Conservation (phyloP, 2,888 invertebrate genomes). For the Trissolcus japonicus region DNA sequence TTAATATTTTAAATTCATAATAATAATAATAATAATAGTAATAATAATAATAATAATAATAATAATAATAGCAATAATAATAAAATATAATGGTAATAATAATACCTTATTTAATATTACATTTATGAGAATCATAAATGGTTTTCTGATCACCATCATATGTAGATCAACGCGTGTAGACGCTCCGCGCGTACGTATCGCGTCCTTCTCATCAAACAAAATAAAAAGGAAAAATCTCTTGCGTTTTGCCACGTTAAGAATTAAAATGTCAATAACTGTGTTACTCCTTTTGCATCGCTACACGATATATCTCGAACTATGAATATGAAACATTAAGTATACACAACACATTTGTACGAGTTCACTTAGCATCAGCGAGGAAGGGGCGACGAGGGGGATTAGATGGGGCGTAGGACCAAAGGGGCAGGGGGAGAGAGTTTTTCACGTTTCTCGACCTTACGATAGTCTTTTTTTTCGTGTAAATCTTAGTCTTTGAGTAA, state of each 20-base stretch:
- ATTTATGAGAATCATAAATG: conserved; percentile 44
- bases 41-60: conserved; percentile 60
- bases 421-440: conserved; percentile 41
- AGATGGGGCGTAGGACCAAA: conserved; percentile 56
- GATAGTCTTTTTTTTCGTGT: conserved; percentile 58
- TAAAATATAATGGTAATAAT: conserved; percentile 61
- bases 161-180: conserved; percentile 20
- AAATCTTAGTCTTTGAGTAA: conserved; percentile 57
- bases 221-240: conserved; percentile 63
- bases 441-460: conserved; percentile 44
- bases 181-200: conserved; percentile 18
- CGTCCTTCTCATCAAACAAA: conserved; percentile 14
- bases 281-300: conserved; percentile 43
- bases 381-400: conserved; percentile 64
- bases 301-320: conserved; percentile 54
- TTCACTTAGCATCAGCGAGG: conserved; percentile 71
- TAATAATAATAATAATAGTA: conserved; percentile 56
- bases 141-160: conserved; percentile 23
- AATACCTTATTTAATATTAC: conserved; percentile 48
- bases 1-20: conserved; percentile 50
- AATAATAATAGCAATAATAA: conserved; percentile 60
- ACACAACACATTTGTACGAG: conserved; percentile 76
- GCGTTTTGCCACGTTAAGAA: conserved; percentile 50
- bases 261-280: conserved; percentile 57
- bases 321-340: conserved; percentile 65